These are phyloP conservation scores for Ondatra zibethicus DNA, from an alignment of 2,113 vertebrate species.

Conservation along the genomic window DNA sequence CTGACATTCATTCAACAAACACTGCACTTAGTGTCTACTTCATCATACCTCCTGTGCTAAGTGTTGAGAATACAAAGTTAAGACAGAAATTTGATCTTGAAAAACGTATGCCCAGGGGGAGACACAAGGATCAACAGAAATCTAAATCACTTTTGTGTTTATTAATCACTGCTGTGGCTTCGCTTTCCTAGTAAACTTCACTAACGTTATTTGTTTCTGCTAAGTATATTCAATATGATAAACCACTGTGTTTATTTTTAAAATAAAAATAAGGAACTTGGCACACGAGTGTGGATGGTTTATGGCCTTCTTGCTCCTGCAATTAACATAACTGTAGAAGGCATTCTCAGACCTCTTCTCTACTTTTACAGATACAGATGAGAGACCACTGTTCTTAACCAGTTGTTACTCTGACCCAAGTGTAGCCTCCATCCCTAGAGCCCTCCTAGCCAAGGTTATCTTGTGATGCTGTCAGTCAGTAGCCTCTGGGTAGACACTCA, in stretches of 20 bases:
- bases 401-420: not conserved
- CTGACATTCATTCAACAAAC: slow-evolving; percentile 38
- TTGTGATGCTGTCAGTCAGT: not conserved
- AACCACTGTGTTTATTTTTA: not conserved
- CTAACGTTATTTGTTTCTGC: not conserved
- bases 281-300: not conserved
- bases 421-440: not conserved
- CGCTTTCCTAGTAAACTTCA: slow-evolving; percentile 10
- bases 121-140: not conserved
- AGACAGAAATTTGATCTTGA: slow-evolving; percentile 39
- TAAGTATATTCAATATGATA: not conserved
- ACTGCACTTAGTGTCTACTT: not conserved
- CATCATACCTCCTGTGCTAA: not conserved
- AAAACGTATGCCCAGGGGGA: not conserved
- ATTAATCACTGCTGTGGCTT: not conserved
- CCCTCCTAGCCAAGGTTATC: not conserved
- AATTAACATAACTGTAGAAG: not conserved
- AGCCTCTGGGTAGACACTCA: not conserved
- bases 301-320: not conserved
- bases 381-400: not conserved
- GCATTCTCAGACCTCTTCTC: not conserved
- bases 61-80: not conserved
- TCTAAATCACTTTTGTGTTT: not conserved
- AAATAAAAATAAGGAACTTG: slow-evolving; percentile 2
- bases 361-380: not conserved